phyloP scores from a whole-genome alignment of 2,797 vertebrate species.

The Tachyglossus aculeatus region DNA sequence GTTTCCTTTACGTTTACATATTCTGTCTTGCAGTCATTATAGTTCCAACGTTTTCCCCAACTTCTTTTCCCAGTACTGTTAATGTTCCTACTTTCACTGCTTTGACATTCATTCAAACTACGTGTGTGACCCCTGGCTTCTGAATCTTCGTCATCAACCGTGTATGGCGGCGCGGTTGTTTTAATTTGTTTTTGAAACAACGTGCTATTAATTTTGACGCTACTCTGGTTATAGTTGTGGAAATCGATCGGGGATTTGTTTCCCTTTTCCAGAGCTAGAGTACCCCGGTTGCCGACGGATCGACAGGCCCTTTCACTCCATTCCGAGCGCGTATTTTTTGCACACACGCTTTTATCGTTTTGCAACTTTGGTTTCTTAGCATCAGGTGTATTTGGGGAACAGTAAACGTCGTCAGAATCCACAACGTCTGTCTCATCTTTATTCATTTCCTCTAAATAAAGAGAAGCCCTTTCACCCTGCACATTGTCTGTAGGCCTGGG shows the following conservation, averaged over 20 bases:
- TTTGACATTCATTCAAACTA: neutral
- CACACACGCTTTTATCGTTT: neutral
- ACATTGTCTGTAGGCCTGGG: slow-evolving; percentile 39
- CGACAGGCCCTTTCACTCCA: neutral
- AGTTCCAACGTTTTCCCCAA: neutral
- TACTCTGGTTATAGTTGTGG: neutral
- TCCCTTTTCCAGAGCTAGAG: neutral
- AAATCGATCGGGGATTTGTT: neutral
- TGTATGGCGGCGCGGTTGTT: slow-evolving; percentile 23
- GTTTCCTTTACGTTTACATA: slow-evolving; percentile 12
- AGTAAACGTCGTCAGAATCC: slow-evolving; percentile 17
- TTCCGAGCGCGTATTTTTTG: neutral
- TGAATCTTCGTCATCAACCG: slow-evolving; percentile 24
- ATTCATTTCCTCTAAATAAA: slow-evolving; percentile 38
- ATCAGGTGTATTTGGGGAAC: slow-evolving; percentile 27
- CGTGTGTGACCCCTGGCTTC: neutral
- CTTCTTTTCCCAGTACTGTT: slow-evolving; percentile 10
- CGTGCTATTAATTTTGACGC: neutral
- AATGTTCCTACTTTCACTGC: neutral
- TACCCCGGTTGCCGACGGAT: neutral
- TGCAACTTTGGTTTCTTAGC: slow-evolving; percentile 34
- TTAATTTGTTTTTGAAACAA: neutral
- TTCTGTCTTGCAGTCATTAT: no score
- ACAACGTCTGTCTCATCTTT: slow-evolving; percentile 18
- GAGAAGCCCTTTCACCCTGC: slow-evolving; percentile 18